phyloP scores from a whole-genome alignment of 2,113 vertebrate genomes.

The Ginglymostoma cirratum region DNA sequence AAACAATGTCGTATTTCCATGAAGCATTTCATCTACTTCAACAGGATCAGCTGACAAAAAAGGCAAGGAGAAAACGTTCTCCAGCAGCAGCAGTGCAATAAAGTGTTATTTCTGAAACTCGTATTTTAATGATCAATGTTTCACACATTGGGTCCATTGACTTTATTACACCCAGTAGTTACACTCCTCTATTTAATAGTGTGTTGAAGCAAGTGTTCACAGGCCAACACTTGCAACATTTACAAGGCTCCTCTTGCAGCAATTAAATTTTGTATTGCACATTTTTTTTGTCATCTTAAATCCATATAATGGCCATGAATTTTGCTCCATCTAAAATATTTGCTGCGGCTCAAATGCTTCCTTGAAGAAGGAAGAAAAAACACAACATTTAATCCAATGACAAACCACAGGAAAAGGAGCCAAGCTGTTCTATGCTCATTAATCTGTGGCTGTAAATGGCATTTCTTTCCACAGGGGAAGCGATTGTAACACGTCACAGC shows the following conservation, averaged over 20 bases:
- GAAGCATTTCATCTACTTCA: neutral
- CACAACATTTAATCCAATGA: neutral
- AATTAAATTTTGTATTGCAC: constrained; percentile 7
- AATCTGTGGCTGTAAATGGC: neutral
- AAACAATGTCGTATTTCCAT: neutral
- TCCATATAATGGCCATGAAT: neutral
- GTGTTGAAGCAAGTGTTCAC: constrained; percentile 25
- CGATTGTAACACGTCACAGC: too few relatives aligned
- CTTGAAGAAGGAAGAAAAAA: neutral
- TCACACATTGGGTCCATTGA: neutral
- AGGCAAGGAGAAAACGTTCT: neutral
- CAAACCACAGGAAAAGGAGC: neutral
- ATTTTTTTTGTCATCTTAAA: neutral
- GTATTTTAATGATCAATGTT: neutral
- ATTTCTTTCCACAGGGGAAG: neutral
- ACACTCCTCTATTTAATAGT: neutral
- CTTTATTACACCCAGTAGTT: constrained; percentile 6
- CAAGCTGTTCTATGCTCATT: neutral
- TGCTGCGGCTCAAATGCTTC: neutral
- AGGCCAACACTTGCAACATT: constrained; percentile 7
- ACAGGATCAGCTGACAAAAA: neutral
- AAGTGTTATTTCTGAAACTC: neutral
- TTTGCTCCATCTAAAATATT: constrained; percentile 1
- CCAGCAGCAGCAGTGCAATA: neutral
- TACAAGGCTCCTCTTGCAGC: neutral